Percentiles rank a stretch among this genome's conserved stretches.
Conservation (phyloP, 2,797 vertebrate species). For the Pterois miles region DNA sequence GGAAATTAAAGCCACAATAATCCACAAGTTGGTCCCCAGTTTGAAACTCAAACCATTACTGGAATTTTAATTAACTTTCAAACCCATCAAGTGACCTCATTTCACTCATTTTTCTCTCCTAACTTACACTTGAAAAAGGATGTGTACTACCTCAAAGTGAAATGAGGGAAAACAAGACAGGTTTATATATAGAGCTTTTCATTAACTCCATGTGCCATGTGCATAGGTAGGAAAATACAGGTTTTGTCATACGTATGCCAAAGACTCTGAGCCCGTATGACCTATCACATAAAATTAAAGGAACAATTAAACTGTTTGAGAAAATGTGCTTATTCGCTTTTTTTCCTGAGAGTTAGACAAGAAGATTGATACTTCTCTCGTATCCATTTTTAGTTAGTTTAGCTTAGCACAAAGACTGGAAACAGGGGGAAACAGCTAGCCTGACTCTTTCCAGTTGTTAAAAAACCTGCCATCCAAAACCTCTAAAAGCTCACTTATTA, state of each 20-base stretch:
- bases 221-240: neutral
- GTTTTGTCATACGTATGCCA: neutral
- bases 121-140: neutral
- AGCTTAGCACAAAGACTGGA: neutral
- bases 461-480: no score
- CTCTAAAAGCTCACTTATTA: neutral
- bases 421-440: neutral
- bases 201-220: neutral
- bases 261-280: neutral
- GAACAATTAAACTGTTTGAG: neutral
- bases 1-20: conserved; percentile 6
- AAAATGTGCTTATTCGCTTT: neutral
- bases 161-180: neutral
- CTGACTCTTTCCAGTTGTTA: no score
- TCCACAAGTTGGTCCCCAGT: neutral
- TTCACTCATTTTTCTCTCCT: neutral
- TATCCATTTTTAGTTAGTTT: neutral
- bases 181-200: neutral
- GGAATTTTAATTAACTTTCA: conserved; percentile 16
- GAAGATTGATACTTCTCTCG: neutral
- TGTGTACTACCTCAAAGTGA: neutral
- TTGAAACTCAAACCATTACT: conserved; percentile 3
- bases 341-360: neutral
- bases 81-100: conserved; percentile 5
- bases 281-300: neutral